A percentile compares a stretch with the other conserved stretches of the same genome.
Evolutionary conservation across 2,113 vertebrate species (phyloP).

Genomic region (Pelecanoides urinatrix): DNA sequence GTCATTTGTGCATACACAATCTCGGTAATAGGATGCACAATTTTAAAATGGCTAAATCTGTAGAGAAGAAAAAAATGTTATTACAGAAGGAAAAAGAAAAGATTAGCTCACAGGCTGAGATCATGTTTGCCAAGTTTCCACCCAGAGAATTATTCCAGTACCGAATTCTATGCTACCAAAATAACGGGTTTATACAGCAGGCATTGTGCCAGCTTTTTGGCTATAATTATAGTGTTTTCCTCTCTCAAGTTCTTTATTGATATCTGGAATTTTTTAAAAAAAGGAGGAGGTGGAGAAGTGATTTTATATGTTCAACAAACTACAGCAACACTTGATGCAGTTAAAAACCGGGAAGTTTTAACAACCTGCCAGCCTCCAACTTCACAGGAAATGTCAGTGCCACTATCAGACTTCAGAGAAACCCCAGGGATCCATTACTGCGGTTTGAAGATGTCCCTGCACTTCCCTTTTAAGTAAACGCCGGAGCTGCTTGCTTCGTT

Average conservation of each 20-base stretch:
- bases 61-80: conserved; percentile 42
- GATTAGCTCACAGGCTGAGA: conserved; percentile 60
- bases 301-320: conserved; percentile 53
- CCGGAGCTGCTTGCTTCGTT: conserved; percentile 44
- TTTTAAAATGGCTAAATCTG: conserved; percentile 55
- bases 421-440: conserved; percentile 69
- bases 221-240: conserved; percentile 69
- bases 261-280: conserved; percentile 12
- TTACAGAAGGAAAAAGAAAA: conserved; percentile 49
- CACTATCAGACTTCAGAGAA: conserved; percentile 55
- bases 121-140: conserved; percentile 67
- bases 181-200: conserved; percentile 61
- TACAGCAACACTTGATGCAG: conserved; percentile 28
- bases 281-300: conserved; percentile 19
- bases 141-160: conserved; percentile 66
- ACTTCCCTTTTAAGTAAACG: conserved; percentile 56
- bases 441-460: conserved; percentile 65
- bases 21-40: conserved; percentile 61
- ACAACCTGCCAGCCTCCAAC: conserved; percentile 64
- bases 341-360: conserved; percentile 42
- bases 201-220: conserved; percentile 62
- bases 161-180: conserved; percentile 63
- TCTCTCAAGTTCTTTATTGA: conserved; percentile 60
- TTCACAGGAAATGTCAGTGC: conserved; percentile 66
- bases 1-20: conserved; percentile 67